A percentile compares a stretch with the other conserved stretches of the same genome.
These are phyloP conservation scores for Cactoblastis cactorum DNA, from an alignment of 2,888 invertebrate genomes.

Conservation along the genomic window DNA sequence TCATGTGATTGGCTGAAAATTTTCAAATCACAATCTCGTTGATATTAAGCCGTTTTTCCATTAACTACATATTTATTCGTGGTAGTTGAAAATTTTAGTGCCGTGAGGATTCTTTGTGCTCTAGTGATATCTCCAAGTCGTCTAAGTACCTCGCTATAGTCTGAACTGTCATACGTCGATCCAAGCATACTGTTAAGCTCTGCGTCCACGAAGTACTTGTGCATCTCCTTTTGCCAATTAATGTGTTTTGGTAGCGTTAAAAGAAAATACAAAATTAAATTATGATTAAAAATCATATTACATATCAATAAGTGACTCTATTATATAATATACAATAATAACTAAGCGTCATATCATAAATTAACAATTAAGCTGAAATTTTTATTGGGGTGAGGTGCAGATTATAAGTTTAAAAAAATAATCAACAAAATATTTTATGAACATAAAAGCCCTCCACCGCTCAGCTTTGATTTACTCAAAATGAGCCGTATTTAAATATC, in stretches of 20 bases:
- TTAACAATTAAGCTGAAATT: neutral
- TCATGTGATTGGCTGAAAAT: conserved; percentile 16
- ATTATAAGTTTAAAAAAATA: neutral
- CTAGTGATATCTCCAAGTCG: conserved; percentile 26
- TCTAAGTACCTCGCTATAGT: conserved; percentile 67
- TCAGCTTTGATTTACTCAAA: no score
- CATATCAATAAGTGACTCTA: no score
- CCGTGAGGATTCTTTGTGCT: conserved; percentile 19
- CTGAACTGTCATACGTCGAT: conserved; percentile 79
- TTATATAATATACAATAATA: neutral
- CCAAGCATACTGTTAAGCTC: conserved; percentile 88
- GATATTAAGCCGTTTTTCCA: conserved; percentile 21
- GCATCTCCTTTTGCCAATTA: conserved; percentile 85
- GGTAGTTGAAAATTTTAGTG: conserved; percentile 17
- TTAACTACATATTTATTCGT: conserved; percentile 7
- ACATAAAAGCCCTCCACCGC: neutral
- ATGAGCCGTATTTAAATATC: no score
- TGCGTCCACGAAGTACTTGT: conserved; percentile 90
- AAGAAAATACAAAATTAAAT: conserved; percentile 66
- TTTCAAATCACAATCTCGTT: conserved; percentile 3
- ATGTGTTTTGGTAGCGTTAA: conserved; percentile 73
- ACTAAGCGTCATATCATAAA: neutral
- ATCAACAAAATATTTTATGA: neutral
- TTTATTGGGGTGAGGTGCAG: neutral
- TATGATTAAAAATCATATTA: conserved; percentile 40